Conservation (phyloP, 1,140 invertebrate species). For the Drosophila leontia region DNA sequence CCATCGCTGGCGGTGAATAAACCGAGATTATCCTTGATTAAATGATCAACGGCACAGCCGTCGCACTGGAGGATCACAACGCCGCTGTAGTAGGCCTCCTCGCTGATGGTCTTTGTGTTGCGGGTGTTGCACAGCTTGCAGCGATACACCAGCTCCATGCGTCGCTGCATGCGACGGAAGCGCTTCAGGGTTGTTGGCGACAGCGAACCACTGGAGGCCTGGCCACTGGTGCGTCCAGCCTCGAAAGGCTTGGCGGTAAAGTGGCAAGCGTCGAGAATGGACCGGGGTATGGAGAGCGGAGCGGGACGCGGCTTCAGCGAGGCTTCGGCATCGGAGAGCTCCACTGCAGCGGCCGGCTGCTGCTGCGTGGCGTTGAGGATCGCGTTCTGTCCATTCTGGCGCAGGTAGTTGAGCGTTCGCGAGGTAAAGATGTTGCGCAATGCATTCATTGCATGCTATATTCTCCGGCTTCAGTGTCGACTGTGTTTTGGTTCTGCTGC, state of each 20-base stretch:
- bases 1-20: conserved; percentile 91
- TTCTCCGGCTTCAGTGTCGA: neutral
- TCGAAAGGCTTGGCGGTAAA: conserved; percentile 71
- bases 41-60: conserved; percentile 93
- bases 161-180: conserved; percentile 86
- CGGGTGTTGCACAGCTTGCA: conserved; percentile 94
- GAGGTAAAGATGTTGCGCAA: conserved; percentile 82
- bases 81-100: conserved; percentile 93
- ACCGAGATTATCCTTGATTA: conserved; percentile 96
- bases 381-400: conserved; percentile 82
- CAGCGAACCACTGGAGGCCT: conserved; percentile 49
- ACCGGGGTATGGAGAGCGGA: conserved; percentile 77
- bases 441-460: conserved; percentile 66
- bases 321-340: conserved; percentile 50
- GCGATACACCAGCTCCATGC: conserved; percentile 91
- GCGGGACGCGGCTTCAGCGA: conserved; percentile 53
- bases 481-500: neutral
- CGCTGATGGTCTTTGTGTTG: conserved; percentile 92
- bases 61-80: conserved; percentile 95
- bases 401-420: conserved; percentile 73
- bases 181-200: conserved; percentile 75
- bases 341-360: conserved; percentile 50
- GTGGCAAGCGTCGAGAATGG: conserved; percentile 75
- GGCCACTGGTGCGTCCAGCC: conserved; percentile 12
- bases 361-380: conserved; percentile 77